phyloP scores from a whole-genome alignment of 92 coral and sea anemone genomes.

The Epizoanthus scotinus region DNA sequence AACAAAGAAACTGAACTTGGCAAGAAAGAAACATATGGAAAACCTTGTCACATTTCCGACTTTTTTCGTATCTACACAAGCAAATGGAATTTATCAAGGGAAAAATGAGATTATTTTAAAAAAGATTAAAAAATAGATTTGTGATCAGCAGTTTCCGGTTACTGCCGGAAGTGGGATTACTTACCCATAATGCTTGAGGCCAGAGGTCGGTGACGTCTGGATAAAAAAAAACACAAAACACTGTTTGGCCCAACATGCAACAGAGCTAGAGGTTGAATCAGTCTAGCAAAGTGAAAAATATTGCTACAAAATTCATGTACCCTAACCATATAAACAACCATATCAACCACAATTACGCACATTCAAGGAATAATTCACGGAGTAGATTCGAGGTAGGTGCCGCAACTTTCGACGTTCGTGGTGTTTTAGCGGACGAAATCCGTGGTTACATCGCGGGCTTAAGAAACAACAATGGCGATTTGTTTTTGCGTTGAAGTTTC shows the following conservation, averaged over 20 bases:
- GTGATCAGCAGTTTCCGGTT: slow-evolving; percentile 35
- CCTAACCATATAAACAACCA: slow-evolving; percentile 87
- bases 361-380: slow-evolving; percentile 87
- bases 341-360: slow-evolving; percentile 79
- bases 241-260: slow-evolving; percentile 47
- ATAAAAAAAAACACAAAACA: slow-evolving; percentile 58
- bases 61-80: too few species aligned
- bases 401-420: slow-evolving; percentile 22
- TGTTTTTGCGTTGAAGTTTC: slow-evolving; percentile 50
- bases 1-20: too few species aligned
- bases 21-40: too few species aligned
- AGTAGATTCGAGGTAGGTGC: slow-evolving; percentile 98
- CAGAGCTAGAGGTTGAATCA: slow-evolving; percentile 53
- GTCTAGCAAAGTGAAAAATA: slow-evolving; percentile 44
- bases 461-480: slow-evolving; percentile 42
- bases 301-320: slow-evolving; percentile 92
- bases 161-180: slow-evolving; percentile 29
- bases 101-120: too few species aligned
- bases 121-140: too few species aligned
- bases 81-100: too few species aligned
- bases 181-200: slow-evolving; percentile 65
- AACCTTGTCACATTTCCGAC: too few species aligned
- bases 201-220: slow-evolving; percentile 70
- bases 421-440: slow-evolving; percentile 39
- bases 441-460: slow-evolving; percentile 41